Conservation (phyloP, 1,140 invertebrate genomes). For the Saccostrea cuccullata region DNA sequence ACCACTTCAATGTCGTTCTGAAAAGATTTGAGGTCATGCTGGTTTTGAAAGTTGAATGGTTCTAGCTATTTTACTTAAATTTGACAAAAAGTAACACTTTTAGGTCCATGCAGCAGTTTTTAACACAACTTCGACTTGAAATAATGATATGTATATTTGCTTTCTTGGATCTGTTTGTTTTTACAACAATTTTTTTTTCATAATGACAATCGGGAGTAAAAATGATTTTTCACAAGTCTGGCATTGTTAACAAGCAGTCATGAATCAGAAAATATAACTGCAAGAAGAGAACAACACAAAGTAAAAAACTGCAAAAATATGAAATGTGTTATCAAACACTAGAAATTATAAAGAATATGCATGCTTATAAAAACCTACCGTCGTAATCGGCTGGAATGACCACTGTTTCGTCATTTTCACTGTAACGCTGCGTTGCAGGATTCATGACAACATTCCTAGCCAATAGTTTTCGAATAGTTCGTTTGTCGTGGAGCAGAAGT, state of each 20-base stretch:
- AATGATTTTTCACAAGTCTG: neutral
- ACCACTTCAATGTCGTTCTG: neutral
- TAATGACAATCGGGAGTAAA: too few relatives aligned
- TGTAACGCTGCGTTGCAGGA: slow-evolving; percentile 44
- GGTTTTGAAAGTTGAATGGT: neutral
- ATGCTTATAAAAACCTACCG: slow-evolving; percentile 46
- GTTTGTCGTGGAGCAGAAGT: slow-evolving; percentile 57
- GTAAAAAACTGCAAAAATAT: neutral
- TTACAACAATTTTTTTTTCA: neutral
- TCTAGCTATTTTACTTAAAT: neutral
- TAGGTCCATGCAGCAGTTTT: neutral
- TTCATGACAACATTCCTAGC: slow-evolving; percentile 59
- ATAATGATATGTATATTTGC: neutral
- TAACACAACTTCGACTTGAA: neutral
- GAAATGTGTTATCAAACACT: neutral
- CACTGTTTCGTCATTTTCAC: slow-evolving; percentile 63
- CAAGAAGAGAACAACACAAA: neutral
- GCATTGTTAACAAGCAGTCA: neutral
- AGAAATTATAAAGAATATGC: neutral
- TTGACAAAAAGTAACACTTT: too few relatives aligned
- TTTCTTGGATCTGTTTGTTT: neutral
- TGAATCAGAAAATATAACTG: neutral
- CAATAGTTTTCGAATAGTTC: slow-evolving; percentile 58
- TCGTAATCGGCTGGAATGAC: slow-evolving; percentile 65
- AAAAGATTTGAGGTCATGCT: neutral